Percentiles rank a stretch among this genome's conserved stretches.
These are phyloP conservation scores for Ailurus styani DNA, from an alignment of 2,113 vertebrate genomes.

Conservation along the genomic window DNA sequence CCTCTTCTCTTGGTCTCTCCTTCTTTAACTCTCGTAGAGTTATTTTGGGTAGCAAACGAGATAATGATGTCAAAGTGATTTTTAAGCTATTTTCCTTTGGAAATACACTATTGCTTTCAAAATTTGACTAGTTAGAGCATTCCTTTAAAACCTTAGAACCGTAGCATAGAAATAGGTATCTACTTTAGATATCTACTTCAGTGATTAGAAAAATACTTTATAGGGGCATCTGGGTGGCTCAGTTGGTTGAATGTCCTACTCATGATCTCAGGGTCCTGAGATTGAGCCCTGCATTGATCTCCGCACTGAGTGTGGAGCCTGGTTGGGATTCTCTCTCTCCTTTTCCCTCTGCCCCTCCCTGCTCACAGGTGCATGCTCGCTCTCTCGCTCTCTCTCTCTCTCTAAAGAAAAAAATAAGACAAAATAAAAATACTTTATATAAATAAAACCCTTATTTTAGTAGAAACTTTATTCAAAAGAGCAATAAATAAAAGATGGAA, in stretches of 20 bases:
- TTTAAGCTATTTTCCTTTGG: not conserved
- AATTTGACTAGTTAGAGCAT: not conserved
- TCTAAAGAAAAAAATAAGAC: not conserved
- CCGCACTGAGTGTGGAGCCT: not conserved
- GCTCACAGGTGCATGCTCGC: too few relatives aligned
- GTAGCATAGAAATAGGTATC: not conserved
- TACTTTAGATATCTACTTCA: not conserved
- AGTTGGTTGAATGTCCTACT: not conserved
- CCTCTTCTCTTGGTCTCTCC: not conserved
- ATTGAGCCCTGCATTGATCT: not conserved
- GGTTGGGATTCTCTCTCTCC: not conserved
- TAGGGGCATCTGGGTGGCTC: not conserved
- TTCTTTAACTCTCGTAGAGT: not conserved
- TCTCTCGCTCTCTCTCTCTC: not conserved
- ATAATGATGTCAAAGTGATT: not conserved
- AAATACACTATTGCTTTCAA: not conserved
- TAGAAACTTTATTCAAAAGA: not conserved
- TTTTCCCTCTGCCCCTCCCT: not conserved
- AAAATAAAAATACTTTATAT: not conserved
- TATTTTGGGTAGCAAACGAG: not conserved
- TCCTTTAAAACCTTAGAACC: not conserved
- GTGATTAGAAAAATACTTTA: not conserved
- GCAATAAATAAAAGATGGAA: not conserved
- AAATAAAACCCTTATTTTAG: not conserved
- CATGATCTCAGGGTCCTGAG: not conserved